A percentile compares a stretch with the other conserved stretches of the same genome.
phyloP scores from a whole-genome alignment of 2,888 invertebrate species.

The Drosophila anomalata region DNA sequence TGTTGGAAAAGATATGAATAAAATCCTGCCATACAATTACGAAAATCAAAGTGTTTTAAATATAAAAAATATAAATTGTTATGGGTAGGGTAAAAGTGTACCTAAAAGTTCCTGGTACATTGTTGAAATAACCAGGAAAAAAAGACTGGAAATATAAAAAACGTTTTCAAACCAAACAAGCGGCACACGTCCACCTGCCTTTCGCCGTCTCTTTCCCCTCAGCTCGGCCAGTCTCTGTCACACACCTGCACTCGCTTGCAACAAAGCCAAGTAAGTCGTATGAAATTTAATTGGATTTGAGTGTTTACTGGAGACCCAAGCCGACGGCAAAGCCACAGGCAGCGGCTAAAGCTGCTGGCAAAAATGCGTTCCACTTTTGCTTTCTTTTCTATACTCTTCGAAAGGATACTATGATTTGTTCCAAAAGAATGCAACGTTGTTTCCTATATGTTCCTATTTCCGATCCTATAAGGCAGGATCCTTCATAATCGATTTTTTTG shows the following conservation, averaged over 20 bases:
- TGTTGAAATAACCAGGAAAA: constrained; percentile 4
- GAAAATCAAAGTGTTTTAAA: neutral
- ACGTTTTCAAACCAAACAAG: constrained; percentile 61
- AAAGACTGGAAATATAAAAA: constrained; percentile 5
- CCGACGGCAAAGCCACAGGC: constrained; percentile 74
- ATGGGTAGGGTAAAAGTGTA: neutral
- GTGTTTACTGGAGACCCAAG: constrained; percentile 76
- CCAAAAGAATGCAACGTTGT: no score
- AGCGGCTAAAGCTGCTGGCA: constrained; percentile 57
- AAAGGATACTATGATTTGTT: no score
- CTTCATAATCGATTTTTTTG: no score
- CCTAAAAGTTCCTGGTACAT: neutral
- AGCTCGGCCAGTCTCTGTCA: constrained; percentile 7
- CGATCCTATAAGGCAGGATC: no score
- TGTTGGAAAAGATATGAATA: neutral
- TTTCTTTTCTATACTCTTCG: constrained; percentile 2
- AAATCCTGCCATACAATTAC: neutral
- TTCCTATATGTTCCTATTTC: no score
- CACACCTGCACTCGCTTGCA: constrained; percentile 27
- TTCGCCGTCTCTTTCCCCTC: neutral
- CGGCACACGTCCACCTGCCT: constrained; percentile 25
- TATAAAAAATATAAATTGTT: no score
- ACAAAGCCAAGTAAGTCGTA: constrained; percentile 76
- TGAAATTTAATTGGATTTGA: constrained; percentile 80
- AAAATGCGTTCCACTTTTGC: constrained; percentile 62